Conservation (phyloP, 1,140 invertebrate species). For the Triops longicaudatus region DNA sequence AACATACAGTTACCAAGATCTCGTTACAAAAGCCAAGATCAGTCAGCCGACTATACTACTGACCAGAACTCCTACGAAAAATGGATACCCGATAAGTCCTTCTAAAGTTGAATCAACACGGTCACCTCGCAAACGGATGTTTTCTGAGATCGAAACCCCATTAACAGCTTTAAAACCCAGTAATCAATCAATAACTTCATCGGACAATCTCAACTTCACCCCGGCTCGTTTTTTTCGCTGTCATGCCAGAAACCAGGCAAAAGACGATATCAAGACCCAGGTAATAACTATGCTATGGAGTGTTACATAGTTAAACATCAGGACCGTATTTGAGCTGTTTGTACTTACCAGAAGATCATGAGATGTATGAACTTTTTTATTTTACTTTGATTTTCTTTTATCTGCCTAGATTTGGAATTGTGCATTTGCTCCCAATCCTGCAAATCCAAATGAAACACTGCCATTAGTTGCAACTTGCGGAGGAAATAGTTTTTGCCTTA, state of each 20-base stretch:
- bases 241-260: neutral
- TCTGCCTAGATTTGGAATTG: slow-evolving; percentile 42
- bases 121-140: neutral
- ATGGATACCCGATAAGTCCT: neutral
- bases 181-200: neutral
- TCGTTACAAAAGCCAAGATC: neutral
- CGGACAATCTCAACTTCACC: neutral
- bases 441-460: slow-evolving; percentile 36
- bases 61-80: neutral
- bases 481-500: slow-evolving; percentile 45
- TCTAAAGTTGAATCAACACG: neutral
- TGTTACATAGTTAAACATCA: too few species aligned
- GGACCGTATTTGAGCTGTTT: too few species aligned
- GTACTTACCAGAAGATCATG: too few species aligned
- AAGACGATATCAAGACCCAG: neutral
- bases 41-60: neutral
- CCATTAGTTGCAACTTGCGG: slow-evolving; percentile 46
- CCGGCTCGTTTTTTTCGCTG: neutral
- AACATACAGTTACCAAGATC: neutral
- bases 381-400: too few species aligned
- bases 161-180: neutral
- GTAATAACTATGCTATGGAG: neutral
- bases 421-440: slow-evolving; percentile 42
- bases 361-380: too few species aligned
- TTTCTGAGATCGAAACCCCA: neutral